Evolutionary conservation across 2,113 vertebrate species (phyloP).

Genomic region (Salvelinus alpinus): DNA sequence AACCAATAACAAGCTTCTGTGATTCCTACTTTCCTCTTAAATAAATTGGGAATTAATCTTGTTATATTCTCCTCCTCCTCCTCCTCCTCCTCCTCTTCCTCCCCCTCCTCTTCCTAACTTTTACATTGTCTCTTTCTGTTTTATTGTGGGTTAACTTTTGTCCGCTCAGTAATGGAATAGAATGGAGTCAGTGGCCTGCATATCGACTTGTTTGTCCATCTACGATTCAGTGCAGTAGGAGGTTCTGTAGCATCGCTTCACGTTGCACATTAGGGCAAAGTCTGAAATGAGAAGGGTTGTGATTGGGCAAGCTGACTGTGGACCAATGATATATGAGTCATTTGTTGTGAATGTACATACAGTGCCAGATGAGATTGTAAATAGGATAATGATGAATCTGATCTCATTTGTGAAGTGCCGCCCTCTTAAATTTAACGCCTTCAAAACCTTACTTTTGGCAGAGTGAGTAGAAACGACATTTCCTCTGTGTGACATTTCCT

Average conservation of each 20-base stretch:
- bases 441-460: conserved; percentile 4
- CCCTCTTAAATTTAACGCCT: no score
- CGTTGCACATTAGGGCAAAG: neutral
- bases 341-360: neutral
- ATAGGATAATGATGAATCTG: conserved; percentile 28
- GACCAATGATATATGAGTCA: neutral
- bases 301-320: neutral
- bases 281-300: neutral
- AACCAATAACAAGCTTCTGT: conserved; percentile 53
- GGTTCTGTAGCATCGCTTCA: conserved; percentile 31
- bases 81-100: conserved; percentile 24
- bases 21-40: conserved; percentile 50
- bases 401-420: no score
- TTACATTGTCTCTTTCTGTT: conserved; percentile 23
- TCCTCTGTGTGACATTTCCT: conserved; percentile 42
- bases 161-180: conserved; percentile 53
- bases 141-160: conserved; percentile 56
- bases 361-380: neutral
- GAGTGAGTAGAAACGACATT: conserved; percentile 30
- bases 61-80: conserved; percentile 39
- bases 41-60: conserved; percentile 60
- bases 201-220: conserved; percentile 67
- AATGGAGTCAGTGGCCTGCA: conserved; percentile 21
- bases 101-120: conserved; percentile 26
- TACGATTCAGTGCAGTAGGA: conserved; percentile 37